Evolutionary conservation across 2,113 vertebrate species (phyloP).

Genomic region (Odontophorus gujanensis): DNA sequence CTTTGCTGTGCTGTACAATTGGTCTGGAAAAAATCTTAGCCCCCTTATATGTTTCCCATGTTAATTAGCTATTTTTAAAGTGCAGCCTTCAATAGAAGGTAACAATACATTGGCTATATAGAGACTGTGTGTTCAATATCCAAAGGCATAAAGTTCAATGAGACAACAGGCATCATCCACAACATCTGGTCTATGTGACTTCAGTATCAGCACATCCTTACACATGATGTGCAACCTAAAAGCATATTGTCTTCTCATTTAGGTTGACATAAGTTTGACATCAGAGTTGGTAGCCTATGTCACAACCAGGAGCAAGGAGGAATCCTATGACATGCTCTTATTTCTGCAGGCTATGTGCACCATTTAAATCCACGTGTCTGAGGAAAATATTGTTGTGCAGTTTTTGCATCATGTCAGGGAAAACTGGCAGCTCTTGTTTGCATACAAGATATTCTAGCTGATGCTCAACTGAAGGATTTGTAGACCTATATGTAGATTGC

Average conservation of each 20-base stretch:
- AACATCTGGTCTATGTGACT: neutral
- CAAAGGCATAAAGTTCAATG: neutral
- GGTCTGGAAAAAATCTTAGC: too few species aligned
- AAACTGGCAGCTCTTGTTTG: neutral
- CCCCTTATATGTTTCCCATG: neutral
- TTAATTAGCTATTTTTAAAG: neutral
- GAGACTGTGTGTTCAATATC: neutral
- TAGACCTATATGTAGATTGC: neutral
- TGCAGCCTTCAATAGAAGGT: neutral
- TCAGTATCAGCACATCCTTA: neutral
- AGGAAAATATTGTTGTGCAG: neutral
- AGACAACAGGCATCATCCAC: neutral
- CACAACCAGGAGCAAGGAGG: neutral
- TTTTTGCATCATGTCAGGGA: neutral
- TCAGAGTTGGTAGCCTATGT: neutral
- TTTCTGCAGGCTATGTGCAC: neutral
- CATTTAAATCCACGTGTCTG: neutral
- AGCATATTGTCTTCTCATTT: accelerated
- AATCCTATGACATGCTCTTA: neutral
- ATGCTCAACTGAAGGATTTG: neutral
- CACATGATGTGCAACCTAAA: accelerated
- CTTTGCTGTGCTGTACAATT: too few species aligned
- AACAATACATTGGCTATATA: neutral
- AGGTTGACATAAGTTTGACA: neutral
- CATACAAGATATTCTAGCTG: neutral